phyloP scores from a whole-genome alignment of 1,140 invertebrate genomes.

The Penaeus vannamei region DNA sequence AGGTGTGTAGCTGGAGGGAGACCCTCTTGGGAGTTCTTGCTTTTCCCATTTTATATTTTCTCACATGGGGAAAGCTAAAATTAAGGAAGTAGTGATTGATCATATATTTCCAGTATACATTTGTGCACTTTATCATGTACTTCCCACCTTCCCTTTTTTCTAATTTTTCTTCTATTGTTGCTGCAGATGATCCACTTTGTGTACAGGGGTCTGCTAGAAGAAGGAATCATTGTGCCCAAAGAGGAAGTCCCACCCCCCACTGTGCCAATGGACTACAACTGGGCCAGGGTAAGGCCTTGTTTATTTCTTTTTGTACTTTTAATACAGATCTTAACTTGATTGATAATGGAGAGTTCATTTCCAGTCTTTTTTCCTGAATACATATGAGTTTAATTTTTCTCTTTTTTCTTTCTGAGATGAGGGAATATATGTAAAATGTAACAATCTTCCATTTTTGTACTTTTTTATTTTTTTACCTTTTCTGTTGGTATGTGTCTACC shows the following conservation, averaged over 20 bases:
- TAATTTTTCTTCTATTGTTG: background rate
- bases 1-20: slow-evolving; percentile 69
- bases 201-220: slow-evolving; percentile 85
- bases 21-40: background rate
- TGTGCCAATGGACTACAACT: slow-evolving; percentile 99
- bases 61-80: too few species aligned
- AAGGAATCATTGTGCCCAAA: slow-evolving; percentile 87
- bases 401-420: too few species aligned
- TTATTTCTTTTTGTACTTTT: slow-evolving; percentile 34
- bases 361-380: background rate
- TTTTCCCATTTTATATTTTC: background rate
- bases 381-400: too few species aligned
- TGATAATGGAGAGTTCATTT: background rate
- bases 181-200: slow-evolving; percentile 69
- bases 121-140: too few species aligned
- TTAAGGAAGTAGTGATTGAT: too few species aligned
- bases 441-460: too few species aligned
- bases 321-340: background rate
- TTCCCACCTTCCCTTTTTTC: background rate
- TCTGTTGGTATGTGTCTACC: too few species aligned
- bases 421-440: too few species aligned
- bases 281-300: slow-evolving; percentile 85
- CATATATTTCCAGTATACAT: too few species aligned
- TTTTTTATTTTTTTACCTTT: too few species aligned
- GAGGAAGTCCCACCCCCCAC: slow-evolving; percentile 97